These are phyloP conservation scores for Trematomus bernacchii DNA, from an alignment of 2,797 vertebrate species.

Conservation along the genomic window DNA sequence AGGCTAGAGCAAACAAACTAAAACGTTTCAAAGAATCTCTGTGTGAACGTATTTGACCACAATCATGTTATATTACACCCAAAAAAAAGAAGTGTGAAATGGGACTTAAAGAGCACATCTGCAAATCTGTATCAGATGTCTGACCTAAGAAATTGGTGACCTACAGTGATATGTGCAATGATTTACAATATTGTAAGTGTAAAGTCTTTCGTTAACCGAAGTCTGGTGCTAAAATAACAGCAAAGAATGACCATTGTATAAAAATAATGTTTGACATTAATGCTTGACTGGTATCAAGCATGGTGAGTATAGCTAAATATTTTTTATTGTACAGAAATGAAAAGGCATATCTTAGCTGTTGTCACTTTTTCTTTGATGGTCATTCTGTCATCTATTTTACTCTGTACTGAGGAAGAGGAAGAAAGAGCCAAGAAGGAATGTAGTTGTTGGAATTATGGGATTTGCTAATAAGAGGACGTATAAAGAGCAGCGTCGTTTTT, in stretches of 20 bases:
- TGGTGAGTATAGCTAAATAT: conserved; percentile 71
- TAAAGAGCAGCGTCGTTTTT: neutral
- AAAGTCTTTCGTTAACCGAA: conserved; percentile 63
- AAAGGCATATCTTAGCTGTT: conserved; percentile 67
- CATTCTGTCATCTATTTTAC: conserved; percentile 36
- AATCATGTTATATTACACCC: conserved; percentile 10
- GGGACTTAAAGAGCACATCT: conserved; percentile 47
- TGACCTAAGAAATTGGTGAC: conserved; percentile 38
- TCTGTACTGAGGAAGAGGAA: conserved; percentile 27
- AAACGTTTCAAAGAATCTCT: conserved; percentile 12
- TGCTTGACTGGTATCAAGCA: conserved; percentile 99
- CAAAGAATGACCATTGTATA: conserved; percentile 68
- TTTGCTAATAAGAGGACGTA: conserved; percentile 2
- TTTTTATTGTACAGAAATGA: conserved; percentile 81
- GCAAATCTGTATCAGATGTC: conserved; percentile 31
- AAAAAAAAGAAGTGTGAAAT: conserved; percentile 36
- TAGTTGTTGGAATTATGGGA: neutral
- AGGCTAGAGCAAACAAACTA: conserved; percentile 26
- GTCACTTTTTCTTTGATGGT: conserved; percentile 60
- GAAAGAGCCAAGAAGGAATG: conserved; percentile 12
- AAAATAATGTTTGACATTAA: conserved; percentile 76
- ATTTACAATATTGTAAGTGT: conserved; percentile 73
- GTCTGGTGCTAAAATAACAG: conserved; percentile 69
- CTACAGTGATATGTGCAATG: conserved; percentile 70
- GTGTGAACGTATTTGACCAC: conserved; percentile 42